These are phyloP conservation scores for Amblyopsis rosae DNA, from an alignment of 2,113 vertebrate genomes.

Conservation along the genomic window DNA sequence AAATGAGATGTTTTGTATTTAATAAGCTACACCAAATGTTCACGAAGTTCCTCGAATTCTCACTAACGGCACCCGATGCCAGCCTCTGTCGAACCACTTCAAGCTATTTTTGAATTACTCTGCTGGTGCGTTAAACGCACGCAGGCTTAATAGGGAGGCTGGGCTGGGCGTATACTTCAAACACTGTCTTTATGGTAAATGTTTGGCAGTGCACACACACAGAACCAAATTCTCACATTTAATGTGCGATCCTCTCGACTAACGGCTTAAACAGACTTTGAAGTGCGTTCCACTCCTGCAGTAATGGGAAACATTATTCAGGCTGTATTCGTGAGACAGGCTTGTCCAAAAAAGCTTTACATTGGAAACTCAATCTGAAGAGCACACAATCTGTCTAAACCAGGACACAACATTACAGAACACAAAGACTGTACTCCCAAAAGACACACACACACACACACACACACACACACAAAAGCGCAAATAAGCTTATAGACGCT, in stretches of 20 bases:
- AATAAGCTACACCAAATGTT: slow-evolving; percentile 56
- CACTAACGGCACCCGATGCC: slow-evolving; percentile 44
- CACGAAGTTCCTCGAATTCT: slow-evolving; percentile 48
- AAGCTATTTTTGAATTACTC: slow-evolving; percentile 63
- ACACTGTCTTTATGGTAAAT: slow-evolving; percentile 72
- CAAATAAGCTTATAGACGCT: neutral
- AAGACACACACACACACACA: slow-evolving; percentile 12
- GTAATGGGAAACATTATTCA: slow-evolving; percentile 75
- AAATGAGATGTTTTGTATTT: slow-evolving; percentile 41
- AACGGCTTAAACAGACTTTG: slow-evolving; percentile 75
- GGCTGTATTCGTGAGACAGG: slow-evolving; percentile 54
- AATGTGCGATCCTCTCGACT: slow-evolving; percentile 63
- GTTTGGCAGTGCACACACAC: slow-evolving; percentile 57
- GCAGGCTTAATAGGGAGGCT: slow-evolving; percentile 61
- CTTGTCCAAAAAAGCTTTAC: slow-evolving; percentile 64
- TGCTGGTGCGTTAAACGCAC: slow-evolving; percentile 51
- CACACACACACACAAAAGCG: slow-evolving; percentile 6
- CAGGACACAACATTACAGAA: slow-evolving; percentile 36
- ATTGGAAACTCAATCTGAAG: slow-evolving; percentile 64
- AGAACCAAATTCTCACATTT: slow-evolving; percentile 70
- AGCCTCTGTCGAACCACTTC: slow-evolving; percentile 57
- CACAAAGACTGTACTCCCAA: slow-evolving; percentile 37
- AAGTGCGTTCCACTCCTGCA: slow-evolving; percentile 60
- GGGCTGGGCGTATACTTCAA: slow-evolving; percentile 74
- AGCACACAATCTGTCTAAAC: slow-evolving; percentile 35